These are phyloP conservation scores for Valencia hispanica DNA, from an alignment of 2,797 vertebrate species.

Conservation along the genomic window DNA sequence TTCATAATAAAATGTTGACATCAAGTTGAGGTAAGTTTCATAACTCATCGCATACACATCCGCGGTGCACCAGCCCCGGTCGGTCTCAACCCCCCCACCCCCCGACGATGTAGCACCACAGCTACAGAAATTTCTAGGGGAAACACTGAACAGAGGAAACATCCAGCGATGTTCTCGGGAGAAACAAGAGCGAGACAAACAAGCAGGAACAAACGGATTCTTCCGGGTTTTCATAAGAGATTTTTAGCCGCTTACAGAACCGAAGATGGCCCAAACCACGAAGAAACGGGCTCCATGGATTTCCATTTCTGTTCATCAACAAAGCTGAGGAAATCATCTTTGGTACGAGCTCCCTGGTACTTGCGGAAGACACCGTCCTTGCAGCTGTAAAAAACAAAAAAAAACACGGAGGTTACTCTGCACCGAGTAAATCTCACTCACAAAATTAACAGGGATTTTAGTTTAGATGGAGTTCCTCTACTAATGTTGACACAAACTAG, in stretches of 20 bases:
- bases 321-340: constrained; percentile 94
- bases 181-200: neutral
- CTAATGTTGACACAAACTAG: too few relatives aligned
- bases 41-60: too few relatives aligned
- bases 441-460: neutral
- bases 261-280: constrained; percentile 94
- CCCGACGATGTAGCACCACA: too few relatives aligned
- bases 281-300: constrained; percentile 88
- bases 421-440: neutral
- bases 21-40: too few relatives aligned
- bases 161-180: too few relatives aligned
- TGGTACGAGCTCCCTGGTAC: constrained; percentile 91
- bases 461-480: neutral
- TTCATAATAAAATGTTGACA: too few relatives aligned
- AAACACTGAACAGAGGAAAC: neutral
- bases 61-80: too few relatives aligned
- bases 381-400: constrained; percentile 79
- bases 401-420: neutral
- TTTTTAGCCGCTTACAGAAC: constrained; percentile 85
- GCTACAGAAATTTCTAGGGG: too few relatives aligned
- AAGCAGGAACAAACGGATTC: neutral
- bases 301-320: constrained; percentile 93
- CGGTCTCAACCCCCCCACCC: too few relatives aligned
- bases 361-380: constrained; percentile 93
- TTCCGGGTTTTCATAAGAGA: neutral